Evolutionary conservation across 1,140 invertebrate genomes (phyloP).

Genomic region (Chymomyza costata): DNA sequence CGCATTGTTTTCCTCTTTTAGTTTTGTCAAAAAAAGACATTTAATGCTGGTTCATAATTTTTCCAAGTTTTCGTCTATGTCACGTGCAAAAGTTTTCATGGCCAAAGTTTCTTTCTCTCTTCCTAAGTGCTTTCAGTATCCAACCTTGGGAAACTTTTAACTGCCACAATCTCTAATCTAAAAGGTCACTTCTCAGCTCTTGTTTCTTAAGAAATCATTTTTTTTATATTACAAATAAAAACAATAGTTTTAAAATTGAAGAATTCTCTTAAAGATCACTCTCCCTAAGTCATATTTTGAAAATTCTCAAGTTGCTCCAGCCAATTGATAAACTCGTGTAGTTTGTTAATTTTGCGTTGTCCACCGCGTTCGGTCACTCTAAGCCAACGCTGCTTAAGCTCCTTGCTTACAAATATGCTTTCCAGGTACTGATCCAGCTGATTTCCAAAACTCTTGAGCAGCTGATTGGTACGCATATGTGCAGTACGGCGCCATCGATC

Average conservation of each 20-base stretch:
- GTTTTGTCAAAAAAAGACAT: constrained; percentile 45
- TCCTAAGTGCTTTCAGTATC: too few species aligned
- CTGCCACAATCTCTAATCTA: too few species aligned
- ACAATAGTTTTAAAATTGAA: too few species aligned
- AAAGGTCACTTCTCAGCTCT: too few species aligned
- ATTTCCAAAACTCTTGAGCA: constrained; percentile 33
- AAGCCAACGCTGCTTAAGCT: constrained; percentile 43
- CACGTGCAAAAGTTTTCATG: constrained; percentile 52
- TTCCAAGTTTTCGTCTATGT: constrained; percentile 38
- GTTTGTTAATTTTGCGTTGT: constrained; percentile 30
- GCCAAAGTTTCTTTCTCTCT: too few species aligned
- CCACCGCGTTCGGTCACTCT: constrained; percentile 26
- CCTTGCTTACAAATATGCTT: constrained; percentile 32
- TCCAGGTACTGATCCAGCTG: constrained; percentile 34
- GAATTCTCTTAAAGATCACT: too few species aligned
- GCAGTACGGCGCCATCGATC: constrained; percentile 58
- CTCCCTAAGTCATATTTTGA: too few species aligned
- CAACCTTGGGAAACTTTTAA: too few species aligned
- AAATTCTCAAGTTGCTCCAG: too few species aligned
- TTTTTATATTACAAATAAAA: too few species aligned
- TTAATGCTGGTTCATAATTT: constrained; percentile 70
- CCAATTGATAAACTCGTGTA: constrained; percentile 46
- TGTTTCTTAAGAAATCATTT: too few species aligned
- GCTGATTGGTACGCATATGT: constrained; percentile 31
- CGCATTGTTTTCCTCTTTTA: constrained; percentile 17